Evolutionary conservation across 2,888 invertebrate genomes (phyloP), one percentile per base, ranked within the genome.

Genomic region (Scaptodrosophila latifasciaeformis): DNA sequence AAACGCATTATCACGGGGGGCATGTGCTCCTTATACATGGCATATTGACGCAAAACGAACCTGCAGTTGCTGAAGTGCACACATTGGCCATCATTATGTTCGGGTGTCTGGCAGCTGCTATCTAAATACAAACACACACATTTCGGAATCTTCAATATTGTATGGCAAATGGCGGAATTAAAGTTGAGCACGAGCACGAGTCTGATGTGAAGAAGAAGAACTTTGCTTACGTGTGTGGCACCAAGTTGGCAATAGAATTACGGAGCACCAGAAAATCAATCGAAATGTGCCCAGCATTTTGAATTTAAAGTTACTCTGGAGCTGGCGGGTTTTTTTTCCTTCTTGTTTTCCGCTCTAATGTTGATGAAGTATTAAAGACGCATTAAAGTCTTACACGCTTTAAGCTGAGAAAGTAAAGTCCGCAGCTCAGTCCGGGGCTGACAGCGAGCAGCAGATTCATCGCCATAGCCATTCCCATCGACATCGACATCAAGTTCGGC

Each of bases 11-110:
- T 64, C 50, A 21, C 34, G 18, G 70, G 76, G 43, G 72, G 72
- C 72, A 74, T 74, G 34, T 74, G 72, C 53, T 74, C 72, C 72
- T 74, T 74, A 54, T 76, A 72, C 76, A 76, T 76, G 34, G 72
- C 70, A 45, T 74, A 74, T 42, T 74, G 76, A 30, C 65, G 62
- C 57, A 74, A 54, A 39, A 74, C 72, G 47, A 65, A 69, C 12
- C 74, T 77, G 54, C 72, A 74, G 45, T 42, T 39, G 54, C 72
- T 70, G 37, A 74, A 74, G 62, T 74, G 72, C 72, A 74, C 72
- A 65, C 72, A 74, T 49, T 62, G 70, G 42, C 72, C 72, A 44
- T 46, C 46, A 37, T 30, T 76, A 57, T 65, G 67, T 54, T 76
- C 76, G 37, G 72, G 72, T 31, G 72, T 74, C 67, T 67, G 60